These are phyloP conservation scores for Percina caprodes DNA, from an alignment of 2,113 vertebrate species.

Conservation along the genomic window DNA sequence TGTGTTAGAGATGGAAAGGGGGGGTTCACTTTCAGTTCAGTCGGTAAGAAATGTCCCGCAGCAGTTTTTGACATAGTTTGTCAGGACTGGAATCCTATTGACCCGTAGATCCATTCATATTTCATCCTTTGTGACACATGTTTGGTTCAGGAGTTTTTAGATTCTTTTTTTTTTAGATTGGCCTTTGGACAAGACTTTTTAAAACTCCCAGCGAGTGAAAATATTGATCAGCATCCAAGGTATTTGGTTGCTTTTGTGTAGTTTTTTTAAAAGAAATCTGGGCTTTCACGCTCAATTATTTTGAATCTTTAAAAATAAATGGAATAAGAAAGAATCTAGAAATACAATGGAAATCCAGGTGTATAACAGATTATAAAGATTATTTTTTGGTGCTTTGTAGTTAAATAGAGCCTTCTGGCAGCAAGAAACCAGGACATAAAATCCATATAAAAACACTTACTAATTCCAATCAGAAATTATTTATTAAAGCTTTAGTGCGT, in stretches of 20 bases:
- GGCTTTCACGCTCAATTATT: not conserved
- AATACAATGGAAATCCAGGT: too few species aligned
- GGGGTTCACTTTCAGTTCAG: slow-evolving; percentile 32
- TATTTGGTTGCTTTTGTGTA: not conserved
- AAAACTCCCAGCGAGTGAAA: not conserved
- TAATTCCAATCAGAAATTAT: too few species aligned
- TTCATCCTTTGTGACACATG: not conserved
- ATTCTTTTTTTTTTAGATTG: not conserved
- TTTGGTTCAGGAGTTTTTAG: not conserved
- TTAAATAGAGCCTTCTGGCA: too few species aligned
- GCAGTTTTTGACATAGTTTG: not conserved
- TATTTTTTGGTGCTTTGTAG: too few species aligned
- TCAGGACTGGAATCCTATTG: not conserved
- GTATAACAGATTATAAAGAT: too few species aligned
- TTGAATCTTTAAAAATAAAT: not conserved
- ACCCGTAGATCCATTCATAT: slow-evolving; percentile 4
- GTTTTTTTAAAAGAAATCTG: not conserved
- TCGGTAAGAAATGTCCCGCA: not conserved
- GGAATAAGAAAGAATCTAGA: too few species aligned
- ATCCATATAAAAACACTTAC: too few species aligned
- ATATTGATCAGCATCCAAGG: not conserved
- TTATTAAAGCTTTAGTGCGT: too few species aligned
- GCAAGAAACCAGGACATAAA: too few species aligned
- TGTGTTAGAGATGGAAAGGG: slow-evolving; percentile 11
- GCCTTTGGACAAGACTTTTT: not conserved